phyloP scores from a whole-genome alignment of 2,888 invertebrate species.

The Aromia moschata region DNA sequence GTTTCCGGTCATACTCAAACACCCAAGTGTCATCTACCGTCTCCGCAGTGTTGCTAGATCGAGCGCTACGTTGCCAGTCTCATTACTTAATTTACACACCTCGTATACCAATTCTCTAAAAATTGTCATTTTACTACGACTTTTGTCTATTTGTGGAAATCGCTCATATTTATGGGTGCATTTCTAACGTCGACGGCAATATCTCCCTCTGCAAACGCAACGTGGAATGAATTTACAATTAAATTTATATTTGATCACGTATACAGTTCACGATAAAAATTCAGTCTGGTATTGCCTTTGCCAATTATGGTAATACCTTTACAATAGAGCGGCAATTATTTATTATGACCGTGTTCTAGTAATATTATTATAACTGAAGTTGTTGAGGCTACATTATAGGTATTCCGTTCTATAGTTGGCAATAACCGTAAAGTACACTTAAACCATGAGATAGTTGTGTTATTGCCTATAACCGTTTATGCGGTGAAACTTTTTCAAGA shows the following conservation, averaged over 20 bases:
- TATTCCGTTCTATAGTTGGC: slow-evolving; percentile 30
- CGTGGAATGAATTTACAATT: slow-evolving; percentile 16
- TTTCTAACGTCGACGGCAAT: too few species aligned
- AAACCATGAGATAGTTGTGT: slow-evolving; percentile 16
- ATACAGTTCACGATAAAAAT: slow-evolving; percentile 15
- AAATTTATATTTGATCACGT: slow-evolving; percentile 20
- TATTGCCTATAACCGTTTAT: slow-evolving; percentile 22
- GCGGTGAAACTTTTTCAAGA: slow-evolving; percentile 12
- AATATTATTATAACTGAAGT: slow-evolving; percentile 33
- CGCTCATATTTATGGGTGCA: too few species aligned
- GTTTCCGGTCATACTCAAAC: too few species aligned
- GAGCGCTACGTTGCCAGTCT: too few species aligned
- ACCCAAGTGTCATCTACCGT: too few species aligned
- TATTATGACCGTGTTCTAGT: slow-evolving; percentile 30
- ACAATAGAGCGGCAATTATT: slow-evolving; percentile 34
- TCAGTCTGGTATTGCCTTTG: slow-evolving; percentile 13
- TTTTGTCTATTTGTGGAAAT: too few species aligned
- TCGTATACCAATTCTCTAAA: too few species aligned
- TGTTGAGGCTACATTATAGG: slow-evolving; percentile 33
- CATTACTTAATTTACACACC: too few species aligned
- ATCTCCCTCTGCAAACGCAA: too few species aligned
- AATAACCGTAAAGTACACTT: slow-evolving; percentile 33
- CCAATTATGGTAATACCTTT: slow-evolving; percentile 19
- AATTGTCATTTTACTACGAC: too few species aligned
- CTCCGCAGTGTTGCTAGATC: too few species aligned